Base-by-base conservation (phyloP, 2,113 vertebrate species). In the Poeciliopsis turrubarensis region DNA sequence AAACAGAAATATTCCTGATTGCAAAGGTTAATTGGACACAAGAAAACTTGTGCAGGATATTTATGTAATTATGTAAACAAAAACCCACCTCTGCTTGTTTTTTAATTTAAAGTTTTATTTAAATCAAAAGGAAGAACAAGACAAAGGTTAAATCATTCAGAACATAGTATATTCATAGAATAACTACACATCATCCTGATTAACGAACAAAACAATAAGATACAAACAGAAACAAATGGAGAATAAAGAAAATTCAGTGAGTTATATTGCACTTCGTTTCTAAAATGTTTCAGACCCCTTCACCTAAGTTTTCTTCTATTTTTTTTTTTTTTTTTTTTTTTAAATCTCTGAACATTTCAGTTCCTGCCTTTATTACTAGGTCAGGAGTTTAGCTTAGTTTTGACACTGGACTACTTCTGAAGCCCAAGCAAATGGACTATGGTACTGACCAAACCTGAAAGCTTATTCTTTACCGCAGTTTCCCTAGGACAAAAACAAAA, bases 201-300 rank as follows among this genome's bases (percentile, higher is more conserved):
- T 94, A 96, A 95, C 94, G 95, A 87, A 89, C 91, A 87, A 80
- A 87, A 91, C 83, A 72, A 75, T 76, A 80, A 80, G 79, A 64
- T 62, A 95, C 61, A 47, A 95, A 96, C 94, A 96, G 5, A 47
- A 47, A 47, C 87, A 96, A 95, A 95, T 96, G 92, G 95, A 96
- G 94, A 94, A 96, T 89, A 94, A 95, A 96, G 93, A 95, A 96
- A 96, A 95, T 91, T 95, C 95, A 95, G 95, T 94, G 95, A 88
- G 95, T 96, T 95, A 97, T 99, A 99, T 99, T 99, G 98, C 98
- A 99, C 97, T 97, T 97, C 95, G 92, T 97, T 96, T 93, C 92
- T 95, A 95, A 96, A 97, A 92, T 92, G 92, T 96, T 96, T 96
- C 95, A 95, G 95, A 96, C 95, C 94, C 95, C 93, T 88, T 94